Evolutionary conservation across 2,888 invertebrate species (phyloP).

Genomic region (Dromius quadrimaculatus): DNA sequence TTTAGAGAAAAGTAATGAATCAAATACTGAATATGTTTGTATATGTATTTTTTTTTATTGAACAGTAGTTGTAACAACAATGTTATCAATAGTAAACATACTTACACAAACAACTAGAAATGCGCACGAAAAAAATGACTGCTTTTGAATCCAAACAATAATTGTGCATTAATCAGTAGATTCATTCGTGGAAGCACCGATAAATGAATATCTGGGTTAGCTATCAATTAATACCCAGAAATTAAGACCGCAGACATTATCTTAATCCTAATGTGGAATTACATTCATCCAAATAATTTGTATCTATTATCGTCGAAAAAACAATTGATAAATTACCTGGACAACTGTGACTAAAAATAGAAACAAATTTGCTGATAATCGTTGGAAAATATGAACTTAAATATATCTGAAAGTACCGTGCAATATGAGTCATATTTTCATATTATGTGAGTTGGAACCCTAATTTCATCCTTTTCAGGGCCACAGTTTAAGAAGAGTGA

Average conservation of each 20-base stretch:
- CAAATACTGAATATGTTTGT: too few species aligned
- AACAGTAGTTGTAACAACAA: too few species aligned
- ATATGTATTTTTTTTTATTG: too few species aligned
- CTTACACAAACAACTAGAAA: too few species aligned
- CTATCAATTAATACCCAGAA: slow-evolving; percentile 13
- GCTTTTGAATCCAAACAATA: slow-evolving; percentile 2
- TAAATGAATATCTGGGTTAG: slow-evolving; percentile 28
- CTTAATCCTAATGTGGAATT: slow-evolving; percentile 1
- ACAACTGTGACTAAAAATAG: not conserved
- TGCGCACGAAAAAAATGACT: not conserved
- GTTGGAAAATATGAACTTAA: too few species aligned
- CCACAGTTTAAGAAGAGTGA: too few species aligned
- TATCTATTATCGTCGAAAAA: not conserved
- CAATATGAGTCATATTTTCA: too few species aligned
- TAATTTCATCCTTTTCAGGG: too few species aligned
- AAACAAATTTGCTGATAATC: not conserved
- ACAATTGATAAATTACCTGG: not conserved
- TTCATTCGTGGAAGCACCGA: slow-evolving; percentile 19
- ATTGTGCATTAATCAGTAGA: slow-evolving; percentile 26
- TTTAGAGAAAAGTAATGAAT: too few species aligned
- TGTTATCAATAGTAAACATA: too few species aligned
- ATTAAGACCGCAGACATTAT: slow-evolving; percentile 16
- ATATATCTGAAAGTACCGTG: too few species aligned
- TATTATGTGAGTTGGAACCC: too few species aligned
- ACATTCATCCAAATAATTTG: not conserved